Percentiles rank a stretch among this genome's conserved stretches.
Conservation (phyloP, 2,888 invertebrate species). For the Sialis lutaria region DNA sequence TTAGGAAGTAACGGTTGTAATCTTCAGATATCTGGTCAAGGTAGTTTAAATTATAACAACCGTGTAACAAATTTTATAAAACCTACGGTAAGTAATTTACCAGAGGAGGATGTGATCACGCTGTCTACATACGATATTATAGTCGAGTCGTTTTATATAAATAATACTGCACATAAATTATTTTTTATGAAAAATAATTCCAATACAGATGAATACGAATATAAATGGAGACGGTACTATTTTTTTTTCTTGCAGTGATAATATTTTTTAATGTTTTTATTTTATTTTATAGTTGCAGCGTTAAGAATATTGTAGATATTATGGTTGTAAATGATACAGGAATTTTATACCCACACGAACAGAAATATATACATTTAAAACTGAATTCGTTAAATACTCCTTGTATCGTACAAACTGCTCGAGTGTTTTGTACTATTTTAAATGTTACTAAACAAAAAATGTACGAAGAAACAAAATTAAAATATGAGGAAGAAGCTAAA, state of each 20-base stretch:
- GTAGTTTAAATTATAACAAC: background rate
- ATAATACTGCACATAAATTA: slow-evolving; percentile 19
- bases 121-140: slow-evolving; percentile 22
- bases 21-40: background rate
- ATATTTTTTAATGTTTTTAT: no score
- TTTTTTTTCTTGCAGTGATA: no score
- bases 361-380: slow-evolving; percentile 19
- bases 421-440: slow-evolving; percentile 22
- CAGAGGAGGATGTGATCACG: slow-evolving; percentile 13
- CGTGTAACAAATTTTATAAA: no score
- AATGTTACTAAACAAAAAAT: slow-evolving; percentile 20
- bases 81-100: no score
- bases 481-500: slow-evolving; percentile 13
- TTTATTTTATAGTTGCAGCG: no score
- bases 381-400: slow-evolving; percentile 19
- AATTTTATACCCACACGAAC: slow-evolving; percentile 20
- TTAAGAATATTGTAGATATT: no score
- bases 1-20: background rate
- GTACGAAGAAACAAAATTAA: slow-evolving; percentile 19
- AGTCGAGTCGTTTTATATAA: slow-evolving; percentile 18
- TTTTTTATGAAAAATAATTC: slow-evolving; percentile 24
- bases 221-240: slow-evolving; percentile 22
- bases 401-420: slow-evolving; percentile 15
- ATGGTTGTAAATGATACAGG: slow-evolving; percentile 13
- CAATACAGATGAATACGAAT: slow-evolving; percentile 19